phyloP scores from a whole-genome alignment of 2,113 vertebrate genomes.

The Gallinago media region DNA sequence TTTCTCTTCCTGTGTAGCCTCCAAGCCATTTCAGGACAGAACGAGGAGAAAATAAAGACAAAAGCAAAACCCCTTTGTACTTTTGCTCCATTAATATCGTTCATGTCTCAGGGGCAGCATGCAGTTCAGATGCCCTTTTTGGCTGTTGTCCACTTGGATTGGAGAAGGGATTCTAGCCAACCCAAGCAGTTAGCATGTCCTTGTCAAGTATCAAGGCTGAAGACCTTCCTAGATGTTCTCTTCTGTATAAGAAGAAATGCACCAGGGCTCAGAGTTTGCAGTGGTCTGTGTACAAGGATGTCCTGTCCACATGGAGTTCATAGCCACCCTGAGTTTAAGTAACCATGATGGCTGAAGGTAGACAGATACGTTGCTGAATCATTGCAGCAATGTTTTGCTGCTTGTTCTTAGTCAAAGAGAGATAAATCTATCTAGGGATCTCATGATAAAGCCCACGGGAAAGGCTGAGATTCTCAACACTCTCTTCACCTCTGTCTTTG shows the following conservation, averaged over 20 bases:
- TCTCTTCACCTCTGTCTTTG: neutral
- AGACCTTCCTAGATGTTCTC: neutral
- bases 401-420: neutral
- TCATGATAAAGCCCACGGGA: neutral
- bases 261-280: neutral
- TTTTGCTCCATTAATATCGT: rapidly evolving
- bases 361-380: neutral
- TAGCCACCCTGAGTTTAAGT: neutral
- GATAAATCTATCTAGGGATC: neutral
- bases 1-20: neutral
- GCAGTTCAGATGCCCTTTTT: neutral
- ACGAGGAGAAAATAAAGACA: neutral
- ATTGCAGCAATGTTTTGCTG: neutral
- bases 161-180: neutral
- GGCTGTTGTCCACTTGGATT: neutral
- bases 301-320: neutral
- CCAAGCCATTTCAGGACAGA: neutral
- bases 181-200: neutral
- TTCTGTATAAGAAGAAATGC: neutral
- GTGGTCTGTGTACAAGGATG: neutral
- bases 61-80: neutral
- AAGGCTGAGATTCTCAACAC: neutral
- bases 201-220: neutral
- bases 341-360: neutral
- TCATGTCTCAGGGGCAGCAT: neutral